Base-by-base conservation (phyloP, 2,113 vertebrate species). In the Semnopithecus entellus region DNA sequence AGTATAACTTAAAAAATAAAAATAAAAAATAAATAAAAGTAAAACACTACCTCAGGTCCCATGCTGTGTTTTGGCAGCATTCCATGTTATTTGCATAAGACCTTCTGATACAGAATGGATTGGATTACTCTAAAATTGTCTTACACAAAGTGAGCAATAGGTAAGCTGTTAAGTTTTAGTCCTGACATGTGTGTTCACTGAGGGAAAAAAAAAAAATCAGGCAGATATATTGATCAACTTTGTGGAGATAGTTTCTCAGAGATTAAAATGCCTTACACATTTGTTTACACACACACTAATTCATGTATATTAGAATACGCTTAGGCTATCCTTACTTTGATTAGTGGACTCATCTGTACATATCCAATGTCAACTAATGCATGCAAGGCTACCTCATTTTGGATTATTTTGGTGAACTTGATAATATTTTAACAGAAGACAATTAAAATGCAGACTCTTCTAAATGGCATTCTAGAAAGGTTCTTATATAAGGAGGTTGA, bases 361-460 rank as follows among this genome's bases (percentile, higher is more conserved):
- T 78, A 76, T 86, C 25, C 78, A 25, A 32, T 68, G 66, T 55
- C 48, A 92, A 35, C 14, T 23, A 86, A 43, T 20, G 2, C 22
- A 57, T 88, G 27, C 30, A 50, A 86, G 43, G 0, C 40, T 9
- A 55, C 43, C 35, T 23, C 16, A 73, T 50, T 79, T 93, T 90
- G 45, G 23, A 86, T 90, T 59, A 48, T 27, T 89, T 38, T 81
- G 13, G 38, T 57, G 59, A 75, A 87, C 48, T 87, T 72, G n/a
- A 30, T 90, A 80, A 50, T 27, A 45, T 72, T 82, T 55, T 79
- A 87, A 72, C 27, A 72, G 59, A 88, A 75, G 52, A 32, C 20
- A 75, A 66, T 91, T 90, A 93, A 96, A 96, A 92, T 76, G 38
- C 6, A 73, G 6, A 88, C 17, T 83, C 8, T 57, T 52, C 55